Percentiles rank a stretch among this genome's conserved stretches.
Evolutionary conservation across 2,113 vertebrate species (phyloP).

Genomic region (Anguilla japonica): DNA sequence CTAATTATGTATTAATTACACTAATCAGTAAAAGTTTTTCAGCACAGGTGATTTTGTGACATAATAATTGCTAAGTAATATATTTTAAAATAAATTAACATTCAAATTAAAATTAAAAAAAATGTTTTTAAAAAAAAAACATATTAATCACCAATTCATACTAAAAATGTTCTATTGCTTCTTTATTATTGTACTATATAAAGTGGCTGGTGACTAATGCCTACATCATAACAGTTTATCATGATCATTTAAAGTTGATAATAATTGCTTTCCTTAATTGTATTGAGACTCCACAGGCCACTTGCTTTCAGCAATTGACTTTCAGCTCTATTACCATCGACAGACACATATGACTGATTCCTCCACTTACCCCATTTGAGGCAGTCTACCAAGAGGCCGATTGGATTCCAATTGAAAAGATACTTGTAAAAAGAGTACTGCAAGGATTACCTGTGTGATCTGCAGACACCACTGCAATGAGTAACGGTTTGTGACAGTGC

Average conservation of each 20-base stretch:
- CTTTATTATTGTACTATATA: background rate
- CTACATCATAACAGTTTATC: background rate
- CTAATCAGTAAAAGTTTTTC: background rate
- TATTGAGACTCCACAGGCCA: background rate
- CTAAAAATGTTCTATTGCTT: background rate
- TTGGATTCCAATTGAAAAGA: background rate
- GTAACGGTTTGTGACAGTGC: background rate
- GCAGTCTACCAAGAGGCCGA: background rate
- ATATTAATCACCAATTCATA: background rate
- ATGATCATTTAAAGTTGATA: background rate
- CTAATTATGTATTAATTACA: background rate
- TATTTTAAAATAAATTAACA: too few relatives aligned
- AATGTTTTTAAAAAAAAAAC: too few relatives aligned
- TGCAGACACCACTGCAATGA: background rate
- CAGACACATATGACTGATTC: background rate
- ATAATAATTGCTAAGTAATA: too few relatives aligned
- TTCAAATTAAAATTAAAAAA: too few relatives aligned
- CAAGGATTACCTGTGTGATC: background rate
- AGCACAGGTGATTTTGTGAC: too few relatives aligned
- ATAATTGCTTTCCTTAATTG: conserved; percentile 15
- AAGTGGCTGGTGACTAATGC: background rate
- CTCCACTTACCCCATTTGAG: background rate
- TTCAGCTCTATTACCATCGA: background rate
- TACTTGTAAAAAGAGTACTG: background rate
- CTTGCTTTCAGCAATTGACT: background rate